Conservation (phyloP, 2,888 invertebrate species). For the Ennomos erosarius region DNA sequence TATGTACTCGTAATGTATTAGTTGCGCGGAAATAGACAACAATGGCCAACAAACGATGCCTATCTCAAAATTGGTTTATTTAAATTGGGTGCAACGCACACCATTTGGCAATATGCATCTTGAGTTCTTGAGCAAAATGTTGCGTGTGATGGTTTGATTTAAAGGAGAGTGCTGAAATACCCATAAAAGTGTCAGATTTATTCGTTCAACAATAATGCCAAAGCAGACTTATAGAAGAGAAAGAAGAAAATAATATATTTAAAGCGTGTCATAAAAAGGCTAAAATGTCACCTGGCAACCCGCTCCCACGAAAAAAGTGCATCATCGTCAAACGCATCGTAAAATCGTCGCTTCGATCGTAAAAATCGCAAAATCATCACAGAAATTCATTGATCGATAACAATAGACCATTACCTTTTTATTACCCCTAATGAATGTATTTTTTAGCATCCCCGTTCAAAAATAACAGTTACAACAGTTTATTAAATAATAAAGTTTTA, state of each 20-base stretch:
- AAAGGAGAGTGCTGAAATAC: no score
- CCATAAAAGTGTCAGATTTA: no score
- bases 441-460: constrained; percentile 55
- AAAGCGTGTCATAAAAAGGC: constrained; percentile 31
- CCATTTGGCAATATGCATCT: no score
- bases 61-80: no score
- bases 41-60: no score
- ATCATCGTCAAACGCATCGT: constrained; percentile 61
- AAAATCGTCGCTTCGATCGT: constrained; percentile 74
- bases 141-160: no score
- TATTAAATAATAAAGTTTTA: constrained; percentile 79
- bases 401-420: constrained; percentile 80
- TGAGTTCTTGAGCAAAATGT: no score
- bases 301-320: constrained; percentile 70
- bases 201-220: no score
- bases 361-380: constrained; percentile 80
- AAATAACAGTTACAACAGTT: constrained; percentile 56
- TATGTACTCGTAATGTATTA: no score
- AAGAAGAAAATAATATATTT: constrained; percentile 9
- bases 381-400: constrained; percentile 76
- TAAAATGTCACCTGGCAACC: constrained; percentile 54
- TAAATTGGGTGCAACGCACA: no score
- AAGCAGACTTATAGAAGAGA: not conserved
- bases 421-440: constrained; percentile 79
- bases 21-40: no score